Base-by-base conservation (phyloP, 2,113 vertebrate species). In the Promerops cafer region DNA sequence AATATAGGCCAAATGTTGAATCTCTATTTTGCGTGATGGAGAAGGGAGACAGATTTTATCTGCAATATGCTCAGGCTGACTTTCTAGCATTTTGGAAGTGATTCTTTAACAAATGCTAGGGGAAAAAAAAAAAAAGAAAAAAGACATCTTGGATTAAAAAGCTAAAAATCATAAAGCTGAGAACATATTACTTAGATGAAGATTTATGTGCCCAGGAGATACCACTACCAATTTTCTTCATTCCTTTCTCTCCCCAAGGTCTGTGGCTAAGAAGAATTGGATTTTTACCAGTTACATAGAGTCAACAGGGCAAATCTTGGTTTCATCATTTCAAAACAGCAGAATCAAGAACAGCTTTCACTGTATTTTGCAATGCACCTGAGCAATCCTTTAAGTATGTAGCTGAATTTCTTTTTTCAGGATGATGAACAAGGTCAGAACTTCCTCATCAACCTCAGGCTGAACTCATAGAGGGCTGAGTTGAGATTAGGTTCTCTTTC, bases 31-130 rank as follows among this genome's bases (percentile, higher is more conserved):
- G 92, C 37, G 40, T 94, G 95, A 95, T 78, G 70, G 94, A 94
- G 93, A 96, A 97, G 75, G 87, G 82, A 96, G 94, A 96, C 95
- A 95, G 96, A 97, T 96, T 96, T 96, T 96, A 95, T 95, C 93
- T 96, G 95, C 96, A 97, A 96, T 96, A 97, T 97, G 96, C 90
- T 96, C 95, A 96, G 85, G 85, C 94, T 94, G 87, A 96, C 92
- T 96, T 97, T 96, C 94, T 95, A 96, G 94, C 93, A 87, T 96
- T 97, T 97, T 97, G 96, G 95, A 97, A 94, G 68, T 94, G 93
- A 96, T 96, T 96, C 91, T 96, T 91, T 96, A 95, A 95, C 94
- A 97, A 97, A 96, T 91, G 93, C 47, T 95, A 54, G 45, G 27
- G 14, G 3, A 1, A 3, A 21, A n/a, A 21, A 64, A 83, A 83